Base-by-base conservation (phyloP, 2,888 invertebrate genomes). In the Fragum whitleyi region DNA sequence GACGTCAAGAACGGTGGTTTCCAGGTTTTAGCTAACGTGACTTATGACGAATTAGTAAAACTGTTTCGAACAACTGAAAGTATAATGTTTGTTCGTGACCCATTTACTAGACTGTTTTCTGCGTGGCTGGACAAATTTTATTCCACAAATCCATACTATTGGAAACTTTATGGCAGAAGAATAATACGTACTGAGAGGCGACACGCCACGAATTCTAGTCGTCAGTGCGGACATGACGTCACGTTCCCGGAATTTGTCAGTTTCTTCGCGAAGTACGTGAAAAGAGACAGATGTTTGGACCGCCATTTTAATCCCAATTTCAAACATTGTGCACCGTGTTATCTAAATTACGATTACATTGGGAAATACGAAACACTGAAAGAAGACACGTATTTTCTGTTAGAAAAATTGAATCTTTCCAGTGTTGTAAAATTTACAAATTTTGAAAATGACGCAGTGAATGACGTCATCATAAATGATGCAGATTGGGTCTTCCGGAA, bases 111-210 rank as follows among this genome's bases (percentile, higher is more conserved):
- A 19, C 51, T 87, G n/a, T 86, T 86, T 39, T 89, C 89, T 0
- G 88, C 81, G 2, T 89, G 87, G 75, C 69, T 88, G 16, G 89
- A 89, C 39, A 89, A 88, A 72, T 68, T 89, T 0, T 89, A 84
- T 53, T 79, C 79, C 1, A 83, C 87, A 9, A 88, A 89, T 73
- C 73, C 78, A 16, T 69, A 69, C n/a, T 88, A 82, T 39, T 87
- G 87, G 85, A 36, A 55, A 19, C 26, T n/a, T 0, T 16, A 77
- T 0, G 86, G 89, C n/a, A 72, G 39, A 1, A 57, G 74, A 26
- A 81, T 85, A 21, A 29, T 83, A 0, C 29, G 51, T 26, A 59
- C 29, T 9, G 65, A 79, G 26, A 73, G 87, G 16, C 32, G 65
- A 6, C 74, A 77, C 32, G 67, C 82, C 9, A 36, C 75, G 5